Conservation (phyloP, 2,797 vertebrate species). For the Sebastes baramenuke region DNA sequence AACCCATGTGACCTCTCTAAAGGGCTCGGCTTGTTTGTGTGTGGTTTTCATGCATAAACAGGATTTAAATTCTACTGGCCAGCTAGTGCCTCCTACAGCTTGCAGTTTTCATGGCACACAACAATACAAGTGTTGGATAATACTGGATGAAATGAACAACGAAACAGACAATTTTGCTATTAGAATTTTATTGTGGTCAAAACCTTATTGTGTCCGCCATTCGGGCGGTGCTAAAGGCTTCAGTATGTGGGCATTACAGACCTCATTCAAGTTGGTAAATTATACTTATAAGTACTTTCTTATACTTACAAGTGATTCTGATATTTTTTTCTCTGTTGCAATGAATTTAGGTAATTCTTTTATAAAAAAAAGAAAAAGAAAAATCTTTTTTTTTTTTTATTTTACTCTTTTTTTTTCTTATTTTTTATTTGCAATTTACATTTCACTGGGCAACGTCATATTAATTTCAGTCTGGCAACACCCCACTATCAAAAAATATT, state of each 20-base stretch:
- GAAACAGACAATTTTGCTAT: accelerated
- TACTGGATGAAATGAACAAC: not conserved
- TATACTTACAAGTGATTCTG: not conserved
- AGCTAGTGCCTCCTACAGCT: not conserved
- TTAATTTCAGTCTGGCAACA: not conserved
- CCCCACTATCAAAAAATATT: not conserved
- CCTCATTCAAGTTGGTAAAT: not conserved
- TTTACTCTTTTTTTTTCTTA: no score
- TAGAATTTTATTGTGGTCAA: not conserved
- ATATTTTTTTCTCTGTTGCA: not conserved
- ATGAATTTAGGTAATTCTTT: not conserved
- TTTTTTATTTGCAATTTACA: not conserved
- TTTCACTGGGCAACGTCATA: not conserved
- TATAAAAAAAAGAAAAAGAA: no score
- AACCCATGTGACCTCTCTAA: slow-evolving; percentile 50
- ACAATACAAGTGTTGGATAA: not conserved
- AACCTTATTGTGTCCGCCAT: not conserved
- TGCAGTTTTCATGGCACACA: not conserved
- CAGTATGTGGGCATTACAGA: not conserved
- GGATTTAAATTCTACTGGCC: not conserved
- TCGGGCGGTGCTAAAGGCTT: not conserved
- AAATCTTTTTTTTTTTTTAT: no score
- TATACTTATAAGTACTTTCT: not conserved
- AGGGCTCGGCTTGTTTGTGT: slow-evolving; percentile 21
- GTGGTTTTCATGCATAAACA: slow-evolving; percentile 34